phyloP scores from a whole-genome alignment of 2,888 invertebrate genomes.

The Stictocephala bisonia region DNA sequence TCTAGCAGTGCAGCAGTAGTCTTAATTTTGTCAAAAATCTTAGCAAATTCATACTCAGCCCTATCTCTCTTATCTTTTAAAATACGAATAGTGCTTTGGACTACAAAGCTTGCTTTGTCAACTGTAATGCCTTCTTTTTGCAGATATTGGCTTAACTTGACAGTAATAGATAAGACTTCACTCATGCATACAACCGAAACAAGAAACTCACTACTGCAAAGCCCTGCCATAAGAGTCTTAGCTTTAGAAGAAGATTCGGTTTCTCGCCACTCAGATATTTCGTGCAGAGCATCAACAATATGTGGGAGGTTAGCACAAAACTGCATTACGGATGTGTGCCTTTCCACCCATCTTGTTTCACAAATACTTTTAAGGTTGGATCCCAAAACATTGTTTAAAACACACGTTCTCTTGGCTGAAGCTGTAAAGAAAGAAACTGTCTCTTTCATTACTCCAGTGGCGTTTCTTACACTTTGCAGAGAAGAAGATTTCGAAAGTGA shows the following conservation, averaged over 20 bases:
- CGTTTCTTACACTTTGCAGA: conserved; percentile 22
- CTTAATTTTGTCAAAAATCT: too few relatives aligned
- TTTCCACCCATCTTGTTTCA: conserved; percentile 54
- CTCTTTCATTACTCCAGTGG: conserved; percentile 6
- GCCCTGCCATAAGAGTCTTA: conserved; percentile 5
- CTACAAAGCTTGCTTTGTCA: neutral
- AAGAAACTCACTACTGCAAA: conserved; percentile 31
- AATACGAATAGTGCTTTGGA: too few relatives aligned
- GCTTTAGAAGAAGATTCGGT: conserved; percentile 31
- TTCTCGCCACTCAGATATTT: conserved; percentile 43
- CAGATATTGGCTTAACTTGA: neutral
- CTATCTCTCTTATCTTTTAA: too few relatives aligned
- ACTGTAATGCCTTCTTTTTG: neutral
- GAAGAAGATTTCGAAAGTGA: conserved; percentile 40
- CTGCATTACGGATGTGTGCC: conserved; percentile 47
- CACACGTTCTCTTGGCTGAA: conserved; percentile 4
- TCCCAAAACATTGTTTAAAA: conserved; percentile 27
- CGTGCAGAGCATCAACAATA: conserved; percentile 47
- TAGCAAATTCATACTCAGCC: too few relatives aligned
- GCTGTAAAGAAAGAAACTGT: conserved; percentile 2
- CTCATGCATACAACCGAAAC: neutral
- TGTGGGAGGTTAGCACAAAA: conserved; percentile 31
- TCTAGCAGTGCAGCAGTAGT: too few relatives aligned
- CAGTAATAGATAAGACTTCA: neutral
- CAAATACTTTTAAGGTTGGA: conserved; percentile 47